Conservation (phyloP, 2,797 vertebrate genomes). For the Amniataba percoides region DNA sequence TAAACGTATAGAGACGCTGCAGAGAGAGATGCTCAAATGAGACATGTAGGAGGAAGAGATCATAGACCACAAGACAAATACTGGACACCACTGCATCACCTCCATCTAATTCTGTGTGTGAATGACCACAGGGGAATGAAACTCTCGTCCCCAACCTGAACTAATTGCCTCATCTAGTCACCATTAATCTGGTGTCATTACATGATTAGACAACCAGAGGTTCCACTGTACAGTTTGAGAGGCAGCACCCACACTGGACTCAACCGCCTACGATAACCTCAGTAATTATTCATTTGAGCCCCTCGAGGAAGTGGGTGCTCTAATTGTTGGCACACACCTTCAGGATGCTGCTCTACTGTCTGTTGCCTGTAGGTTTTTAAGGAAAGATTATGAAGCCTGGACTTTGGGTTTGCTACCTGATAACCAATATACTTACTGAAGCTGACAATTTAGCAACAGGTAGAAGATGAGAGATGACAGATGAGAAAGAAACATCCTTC, state of each 20-base stretch:
- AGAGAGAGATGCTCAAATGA: constrained; percentile 7
- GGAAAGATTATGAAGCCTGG: not conserved
- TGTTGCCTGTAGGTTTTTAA: not conserved
- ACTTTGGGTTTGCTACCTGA: not conserved
- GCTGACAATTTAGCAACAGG: too few species aligned
- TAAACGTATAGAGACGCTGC: not conserved
- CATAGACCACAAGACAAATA: not conserved
- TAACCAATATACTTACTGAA: not conserved
- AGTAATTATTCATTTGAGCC: constrained; percentile 2
- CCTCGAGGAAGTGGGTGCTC: not conserved
- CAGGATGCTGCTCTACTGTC: not conserved
- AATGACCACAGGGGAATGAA: constrained; percentile 18
- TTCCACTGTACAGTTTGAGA: constrained; percentile 6
- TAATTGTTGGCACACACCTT: not conserved
- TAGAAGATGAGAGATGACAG: too few species aligned
- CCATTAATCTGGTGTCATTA: constrained; percentile 6
- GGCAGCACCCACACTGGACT: constrained; percentile 11
- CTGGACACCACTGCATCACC: not conserved
- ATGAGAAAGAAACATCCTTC: not conserved
- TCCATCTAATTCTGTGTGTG: not conserved
- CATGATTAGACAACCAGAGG: constrained; percentile 18
- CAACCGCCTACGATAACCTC: not conserved
- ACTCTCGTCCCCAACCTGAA: constrained; percentile 2
- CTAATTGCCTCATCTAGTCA: constrained; percentile 6
- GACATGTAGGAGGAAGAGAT: not conserved